phyloP scores from a whole-genome alignment of 2,113 vertebrate species.

The Vulpes ferrilata region DNA sequence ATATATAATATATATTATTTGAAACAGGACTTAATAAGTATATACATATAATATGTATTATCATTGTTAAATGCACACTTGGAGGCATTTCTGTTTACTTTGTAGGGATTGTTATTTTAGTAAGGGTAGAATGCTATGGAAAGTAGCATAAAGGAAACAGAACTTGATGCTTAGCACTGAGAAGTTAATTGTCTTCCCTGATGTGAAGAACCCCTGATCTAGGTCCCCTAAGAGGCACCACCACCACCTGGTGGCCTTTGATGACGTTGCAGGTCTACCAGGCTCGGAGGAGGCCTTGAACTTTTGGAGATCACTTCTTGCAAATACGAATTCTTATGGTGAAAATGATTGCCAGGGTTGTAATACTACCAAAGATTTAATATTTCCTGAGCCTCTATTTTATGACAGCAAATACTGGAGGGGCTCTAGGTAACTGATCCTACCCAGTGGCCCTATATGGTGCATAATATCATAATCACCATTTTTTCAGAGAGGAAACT shows the following conservation, averaged over 20 bases:
- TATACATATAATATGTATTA: not conserved
- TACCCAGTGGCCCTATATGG: not conserved
- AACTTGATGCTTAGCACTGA: not conserved
- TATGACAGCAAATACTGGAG: not conserved
- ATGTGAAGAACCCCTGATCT: not conserved
- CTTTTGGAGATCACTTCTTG: not conserved
- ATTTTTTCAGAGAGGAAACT: not conserved
- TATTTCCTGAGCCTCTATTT: not conserved
- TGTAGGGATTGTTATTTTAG: not conserved
- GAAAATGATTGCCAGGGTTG: not conserved
- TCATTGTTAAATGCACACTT: not conserved
- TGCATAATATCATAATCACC: not conserved
- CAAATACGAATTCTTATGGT: not conserved
- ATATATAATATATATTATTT: not conserved
- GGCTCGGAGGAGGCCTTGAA: not conserved
- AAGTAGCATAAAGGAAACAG: not conserved
- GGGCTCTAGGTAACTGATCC: not conserved
- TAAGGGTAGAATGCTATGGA: not conserved
- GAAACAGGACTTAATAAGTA: not conserved
- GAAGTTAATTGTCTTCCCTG: not conserved
- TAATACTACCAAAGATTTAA: not conserved
- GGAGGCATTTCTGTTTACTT: not conserved
- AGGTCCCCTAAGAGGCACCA: constrained; percentile 32
- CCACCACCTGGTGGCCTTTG: constrained; percentile 61
- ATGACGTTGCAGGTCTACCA: not conserved